Evolutionary conservation across 92 coral and sea anemone species (phyloP).

Genomic region (Galaxea fascicularis): DNA sequence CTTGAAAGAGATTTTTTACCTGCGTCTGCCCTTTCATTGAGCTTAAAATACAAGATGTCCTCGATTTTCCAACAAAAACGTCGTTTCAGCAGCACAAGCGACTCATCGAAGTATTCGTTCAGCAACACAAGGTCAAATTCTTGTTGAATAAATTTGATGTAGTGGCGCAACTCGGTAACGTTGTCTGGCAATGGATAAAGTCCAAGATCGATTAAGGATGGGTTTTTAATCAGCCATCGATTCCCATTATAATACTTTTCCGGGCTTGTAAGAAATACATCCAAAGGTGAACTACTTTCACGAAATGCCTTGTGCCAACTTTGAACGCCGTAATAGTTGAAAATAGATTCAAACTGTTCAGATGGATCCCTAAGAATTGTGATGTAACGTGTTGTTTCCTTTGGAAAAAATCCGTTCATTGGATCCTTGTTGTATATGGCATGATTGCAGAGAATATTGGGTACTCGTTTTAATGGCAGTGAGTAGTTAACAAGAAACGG

Average conservation of each 20-base stretch:
- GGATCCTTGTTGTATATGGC: too few species aligned
- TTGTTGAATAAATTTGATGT: constrained; percentile 27
- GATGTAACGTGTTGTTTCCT: too few species aligned
- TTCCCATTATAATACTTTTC: too few species aligned
- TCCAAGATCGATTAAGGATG: constrained; percentile 72
- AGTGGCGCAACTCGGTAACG: constrained; percentile 21
- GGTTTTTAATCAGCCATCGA: not conserved
- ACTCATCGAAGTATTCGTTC: constrained; percentile 80
- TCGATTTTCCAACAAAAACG: constrained; percentile 71
- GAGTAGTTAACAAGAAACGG: too few species aligned
- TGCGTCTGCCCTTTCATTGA: too few species aligned
- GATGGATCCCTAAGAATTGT: constrained; percentile 22
- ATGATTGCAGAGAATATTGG: too few species aligned
- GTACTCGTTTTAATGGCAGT: too few species aligned
- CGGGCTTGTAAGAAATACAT: not conserved
- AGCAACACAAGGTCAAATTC: constrained; percentile 73
- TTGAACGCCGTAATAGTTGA: constrained; percentile 35
- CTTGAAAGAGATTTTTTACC: too few species aligned
- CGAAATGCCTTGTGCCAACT: not conserved
- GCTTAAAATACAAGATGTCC: constrained; percentile 72
- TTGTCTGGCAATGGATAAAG: constrained; percentile 57
- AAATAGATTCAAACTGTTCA: constrained; percentile 72
- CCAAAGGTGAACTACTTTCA: constrained; percentile 19
- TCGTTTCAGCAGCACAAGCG: constrained; percentile 73
- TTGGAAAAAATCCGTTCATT: too few species aligned